phyloP scores from a whole-genome alignment of 2,888 invertebrate species.

The Agrochola lychnidis region DNA sequence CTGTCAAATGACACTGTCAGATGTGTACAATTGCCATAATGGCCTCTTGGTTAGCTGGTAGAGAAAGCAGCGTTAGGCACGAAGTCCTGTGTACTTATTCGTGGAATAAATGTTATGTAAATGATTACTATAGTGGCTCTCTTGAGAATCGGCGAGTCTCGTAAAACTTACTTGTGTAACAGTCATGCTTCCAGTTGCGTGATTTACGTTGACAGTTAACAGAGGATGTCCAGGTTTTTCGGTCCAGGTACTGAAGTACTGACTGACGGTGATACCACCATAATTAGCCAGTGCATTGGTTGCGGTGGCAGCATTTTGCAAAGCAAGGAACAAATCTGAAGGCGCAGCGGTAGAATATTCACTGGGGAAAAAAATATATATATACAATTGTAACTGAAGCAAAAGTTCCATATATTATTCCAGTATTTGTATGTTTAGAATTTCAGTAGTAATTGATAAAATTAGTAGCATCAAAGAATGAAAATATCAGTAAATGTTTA shows the following conservation, averaged over 20 bases:
- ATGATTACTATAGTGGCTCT: neutral
- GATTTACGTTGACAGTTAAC: conserved; percentile 86
- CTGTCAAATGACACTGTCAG: neutral
- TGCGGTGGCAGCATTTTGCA: conserved; percentile 81
- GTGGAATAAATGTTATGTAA: neutral
- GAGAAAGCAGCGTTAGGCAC: neutral
- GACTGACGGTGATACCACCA: conserved; percentile 77
- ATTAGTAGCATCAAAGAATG: neutral
- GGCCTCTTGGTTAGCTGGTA: neutral
- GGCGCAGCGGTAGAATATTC: conserved; percentile 87
- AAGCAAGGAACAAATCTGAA: conserved; percentile 85
- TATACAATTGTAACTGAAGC: neutral
- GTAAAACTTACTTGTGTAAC: conserved; percentile 82
- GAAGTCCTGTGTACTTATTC: neutral
- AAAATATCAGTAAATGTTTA: conserved; percentile 20
- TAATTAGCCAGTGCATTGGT: conserved; percentile 77
- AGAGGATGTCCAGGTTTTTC: conserved; percentile 91
- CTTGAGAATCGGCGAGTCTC: neutral
- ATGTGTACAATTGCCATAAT: neutral
- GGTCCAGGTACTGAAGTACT: conserved; percentile 91
- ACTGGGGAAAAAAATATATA: conserved; percentile 68
- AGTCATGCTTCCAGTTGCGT: conserved; percentile 77
- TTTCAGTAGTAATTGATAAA: neutral
- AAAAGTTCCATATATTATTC: neutral
- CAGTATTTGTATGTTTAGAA: neutral